Conservation (phyloP, 1,140 invertebrate genomes). For the Nomia melanderi region DNA sequence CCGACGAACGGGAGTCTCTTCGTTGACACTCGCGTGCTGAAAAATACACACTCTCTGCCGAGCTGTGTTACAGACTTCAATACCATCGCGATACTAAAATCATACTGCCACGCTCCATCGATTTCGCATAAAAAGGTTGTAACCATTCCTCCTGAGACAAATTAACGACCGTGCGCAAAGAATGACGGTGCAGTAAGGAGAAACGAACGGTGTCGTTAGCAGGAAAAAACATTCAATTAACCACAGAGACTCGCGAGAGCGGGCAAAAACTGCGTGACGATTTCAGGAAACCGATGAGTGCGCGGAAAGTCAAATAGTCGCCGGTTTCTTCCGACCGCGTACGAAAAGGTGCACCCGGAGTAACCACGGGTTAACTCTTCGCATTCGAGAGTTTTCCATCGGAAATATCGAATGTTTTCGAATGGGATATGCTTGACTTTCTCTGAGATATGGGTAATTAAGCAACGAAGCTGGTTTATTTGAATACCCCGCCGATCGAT, state of each 20-base stretch:
- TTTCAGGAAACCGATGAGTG: slow-evolving; percentile 1
- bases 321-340: neutral
- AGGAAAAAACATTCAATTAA: neutral
- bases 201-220: neutral
- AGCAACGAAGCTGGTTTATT: too few species aligned
- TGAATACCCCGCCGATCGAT: too few species aligned
- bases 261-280: neutral
- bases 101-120: too few species aligned
- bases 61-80: too few species aligned
- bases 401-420: slow-evolving; percentile 1
- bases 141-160: neutral
- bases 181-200: neutral
- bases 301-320: neutral
- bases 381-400: neutral
- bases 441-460: too few species aligned
- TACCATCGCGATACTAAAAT: too few species aligned
- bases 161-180: neutral
- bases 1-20: too few species aligned
- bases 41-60: too few species aligned
- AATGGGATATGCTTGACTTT: too few species aligned
- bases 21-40: too few species aligned
- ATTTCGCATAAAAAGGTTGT: neutral
- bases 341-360: neutral
- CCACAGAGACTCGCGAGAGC: neutral
- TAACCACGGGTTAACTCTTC: neutral